A percentile compares a stretch with the other conserved stretches of the same genome.
Conservation (phyloP, 1,140 invertebrate genomes). For the Cydia strobilella region DNA sequence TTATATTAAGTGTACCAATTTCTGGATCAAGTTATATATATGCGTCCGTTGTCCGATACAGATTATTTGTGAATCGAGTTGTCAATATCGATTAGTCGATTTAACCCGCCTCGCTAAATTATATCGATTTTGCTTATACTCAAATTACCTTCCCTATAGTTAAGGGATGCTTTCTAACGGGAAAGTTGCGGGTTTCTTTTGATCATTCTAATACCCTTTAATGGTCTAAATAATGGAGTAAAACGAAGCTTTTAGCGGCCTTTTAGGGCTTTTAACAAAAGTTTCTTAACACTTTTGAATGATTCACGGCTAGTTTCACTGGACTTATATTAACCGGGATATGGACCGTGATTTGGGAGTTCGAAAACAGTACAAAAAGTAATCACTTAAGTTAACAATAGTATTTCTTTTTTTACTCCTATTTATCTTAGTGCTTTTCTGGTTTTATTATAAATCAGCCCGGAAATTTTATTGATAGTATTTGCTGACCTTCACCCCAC, state of each 20-base stretch:
- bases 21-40: slow-evolving; percentile 6
- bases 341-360: no score
- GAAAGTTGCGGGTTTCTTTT: slow-evolving; percentile 3
- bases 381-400: no score
- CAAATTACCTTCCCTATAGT: background rate
- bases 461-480: no score
- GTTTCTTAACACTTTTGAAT: no score
- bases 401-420: no score
- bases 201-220: background rate
- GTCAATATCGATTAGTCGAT: slow-evolving; percentile 4
- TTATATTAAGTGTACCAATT: no score
- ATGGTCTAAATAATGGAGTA: background rate
- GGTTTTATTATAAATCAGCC: background rate
- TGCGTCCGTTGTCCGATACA: background rate
- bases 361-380: no score
- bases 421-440: no score
- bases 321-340: no score
- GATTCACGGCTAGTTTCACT: no score
- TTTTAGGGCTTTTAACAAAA: background rate
- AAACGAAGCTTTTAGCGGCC: background rate
- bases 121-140: background rate
- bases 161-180: slow-evolving; percentile 6
- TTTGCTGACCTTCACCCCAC: background rate
- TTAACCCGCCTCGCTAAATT: background rate
- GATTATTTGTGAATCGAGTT: background rate